These are phyloP conservation scores for Trinorchestia longiramus DNA, from an alignment of 1,140 invertebrate species.

Conservation along the genomic window DNA sequence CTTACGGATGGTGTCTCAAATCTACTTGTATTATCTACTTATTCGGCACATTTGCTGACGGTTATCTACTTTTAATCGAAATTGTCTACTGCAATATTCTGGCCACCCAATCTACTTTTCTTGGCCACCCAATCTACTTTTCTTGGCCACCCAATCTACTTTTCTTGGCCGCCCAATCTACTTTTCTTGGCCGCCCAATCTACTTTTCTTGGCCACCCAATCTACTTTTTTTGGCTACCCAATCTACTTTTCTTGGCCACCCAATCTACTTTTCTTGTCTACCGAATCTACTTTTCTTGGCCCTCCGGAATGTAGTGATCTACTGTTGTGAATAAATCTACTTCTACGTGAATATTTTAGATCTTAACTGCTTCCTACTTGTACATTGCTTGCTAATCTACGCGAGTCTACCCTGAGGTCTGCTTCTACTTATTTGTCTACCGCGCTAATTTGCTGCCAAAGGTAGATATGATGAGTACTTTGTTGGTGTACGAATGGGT, in stretches of 20 bases:
- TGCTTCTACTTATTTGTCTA: background rate
- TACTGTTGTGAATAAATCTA: background rate
- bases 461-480: background rate
- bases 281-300: background rate
- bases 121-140: background rate
- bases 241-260: too few species aligned
- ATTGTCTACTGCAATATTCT: background rate
- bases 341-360: conserved; percentile 5
- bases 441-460: background rate
- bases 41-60: background rate
- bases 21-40: background rate
- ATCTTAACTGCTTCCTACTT: background rate
- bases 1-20: background rate
- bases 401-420: background rate
- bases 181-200: background rate
- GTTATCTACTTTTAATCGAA: background rate
- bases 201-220: too few species aligned
- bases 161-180: background rate
- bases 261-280: too few species aligned
- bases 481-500: background rate
- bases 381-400: background rate
- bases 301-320: background rate
- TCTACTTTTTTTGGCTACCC: too few species aligned
- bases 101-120: background rate
- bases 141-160: background rate